These are phyloP conservation scores for Machimus rusticus DNA, from an alignment of 2,888 invertebrate species.

Conservation along the genomic window DNA sequence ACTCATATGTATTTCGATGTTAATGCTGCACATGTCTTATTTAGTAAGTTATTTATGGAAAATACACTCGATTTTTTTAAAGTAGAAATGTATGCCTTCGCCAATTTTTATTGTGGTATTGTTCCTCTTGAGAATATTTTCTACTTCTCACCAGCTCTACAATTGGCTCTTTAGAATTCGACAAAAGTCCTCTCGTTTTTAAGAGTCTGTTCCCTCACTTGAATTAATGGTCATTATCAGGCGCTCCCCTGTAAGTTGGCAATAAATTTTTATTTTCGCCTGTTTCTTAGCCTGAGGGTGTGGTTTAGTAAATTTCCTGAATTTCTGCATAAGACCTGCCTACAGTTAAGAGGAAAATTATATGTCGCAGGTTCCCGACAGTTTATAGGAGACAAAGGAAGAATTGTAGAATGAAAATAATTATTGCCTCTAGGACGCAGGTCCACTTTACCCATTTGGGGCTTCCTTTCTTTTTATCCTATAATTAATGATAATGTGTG, in stretches of 20 bases:
- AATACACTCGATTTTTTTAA: not conserved
- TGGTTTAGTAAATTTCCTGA: conserved; percentile 19
- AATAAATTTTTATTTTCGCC: conserved; percentile 37
- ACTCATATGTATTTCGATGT: too few relatives aligned
- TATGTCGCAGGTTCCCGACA: not conserved
- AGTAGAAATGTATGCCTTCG: not conserved
- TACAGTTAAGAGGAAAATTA: conserved; percentile 29
- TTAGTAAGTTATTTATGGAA: too few relatives aligned
- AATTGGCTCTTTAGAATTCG: not conserved
- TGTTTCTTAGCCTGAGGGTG: conserved; percentile 21
- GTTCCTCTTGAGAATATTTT: too few relatives aligned
- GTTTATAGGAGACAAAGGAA: not conserved
- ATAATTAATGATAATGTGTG: conserved; percentile 42
- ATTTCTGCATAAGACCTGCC: conserved; percentile 22
- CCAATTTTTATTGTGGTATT: too few relatives aligned
- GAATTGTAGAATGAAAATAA: conserved; percentile 20
- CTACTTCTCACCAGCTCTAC: not conserved
- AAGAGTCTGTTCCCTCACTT: conserved; percentile 3
- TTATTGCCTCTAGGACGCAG: conserved; percentile 15
- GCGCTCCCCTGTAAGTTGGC: conserved; percentile 28
- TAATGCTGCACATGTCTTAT: too few relatives aligned
- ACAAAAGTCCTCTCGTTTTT: not conserved
- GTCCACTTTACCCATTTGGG: not conserved
- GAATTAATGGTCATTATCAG: conserved; percentile 37
- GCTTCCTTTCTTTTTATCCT: conserved; percentile 10